Percentiles rank a stretch among this genome's conserved stretches.
Conservation (phyloP, 2,797 vertebrate genomes). For the Spinus pinus region DNA sequence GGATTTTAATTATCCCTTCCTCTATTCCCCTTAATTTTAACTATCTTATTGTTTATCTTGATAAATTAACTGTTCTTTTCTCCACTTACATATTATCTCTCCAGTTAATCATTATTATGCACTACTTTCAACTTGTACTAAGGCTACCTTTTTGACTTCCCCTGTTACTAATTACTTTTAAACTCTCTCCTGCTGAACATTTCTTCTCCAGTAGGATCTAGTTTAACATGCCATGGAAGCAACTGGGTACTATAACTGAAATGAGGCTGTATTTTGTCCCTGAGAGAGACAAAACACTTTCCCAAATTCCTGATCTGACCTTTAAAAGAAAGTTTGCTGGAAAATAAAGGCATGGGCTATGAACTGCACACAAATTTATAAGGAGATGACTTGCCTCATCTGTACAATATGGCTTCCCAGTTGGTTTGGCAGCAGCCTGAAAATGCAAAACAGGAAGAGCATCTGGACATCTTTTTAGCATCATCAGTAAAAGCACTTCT, state of each 20-base stretch:
- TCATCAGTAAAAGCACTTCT: not conserved
- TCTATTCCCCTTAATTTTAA: slow-evolving; percentile 22
- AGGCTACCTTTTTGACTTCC: not conserved
- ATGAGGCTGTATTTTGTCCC: not conserved
- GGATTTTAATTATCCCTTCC: slow-evolving; percentile 46
- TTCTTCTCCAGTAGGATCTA: not conserved
- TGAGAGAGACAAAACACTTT: not conserved
- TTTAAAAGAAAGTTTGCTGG: slow-evolving; percentile 22
- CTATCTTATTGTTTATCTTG: slow-evolving; percentile 46
- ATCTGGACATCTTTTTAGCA: slow-evolving; percentile 17
- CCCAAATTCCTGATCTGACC: not conserved
- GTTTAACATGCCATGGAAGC: not conserved
- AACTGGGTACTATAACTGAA: not conserved
- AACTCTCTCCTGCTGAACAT: slow-evolving; percentile 27
- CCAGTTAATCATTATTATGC: not conserved
- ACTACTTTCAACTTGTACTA: not conserved
- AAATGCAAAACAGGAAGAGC: slow-evolving; percentile 25
- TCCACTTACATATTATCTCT: not conserved
- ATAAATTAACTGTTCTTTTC: slow-evolving; percentile 38
- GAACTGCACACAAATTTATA: not conserved
- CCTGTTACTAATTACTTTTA: slow-evolving; percentile 16
- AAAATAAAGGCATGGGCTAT: not conserved
- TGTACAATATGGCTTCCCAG: slow-evolving; percentile 28
- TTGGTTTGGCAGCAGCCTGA: slow-evolving; percentile 25
- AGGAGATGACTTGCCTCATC: not conserved